Conservation (phyloP, 2,113 vertebrate genomes). For the Tylochromis polylepis region DNA sequence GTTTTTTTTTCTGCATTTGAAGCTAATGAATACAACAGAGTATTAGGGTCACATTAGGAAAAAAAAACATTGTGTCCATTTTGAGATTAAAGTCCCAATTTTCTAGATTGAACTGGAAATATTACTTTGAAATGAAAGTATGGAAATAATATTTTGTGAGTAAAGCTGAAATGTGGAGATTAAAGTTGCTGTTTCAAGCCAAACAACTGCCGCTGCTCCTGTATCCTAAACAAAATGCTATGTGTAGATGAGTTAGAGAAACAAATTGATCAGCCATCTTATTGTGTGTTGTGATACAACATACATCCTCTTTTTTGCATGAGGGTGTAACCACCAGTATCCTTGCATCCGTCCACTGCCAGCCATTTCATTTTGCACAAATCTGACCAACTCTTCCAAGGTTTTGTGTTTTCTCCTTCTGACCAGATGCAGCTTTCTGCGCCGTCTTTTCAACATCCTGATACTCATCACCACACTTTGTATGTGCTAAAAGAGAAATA, state of each 20-base stretch:
- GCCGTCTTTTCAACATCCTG: background rate
- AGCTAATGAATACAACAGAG: background rate
- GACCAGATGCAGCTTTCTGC: background rate
- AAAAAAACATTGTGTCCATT: background rate
- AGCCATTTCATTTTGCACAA: accelerated
- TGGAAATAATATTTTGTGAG: background rate
- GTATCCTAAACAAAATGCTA: accelerated
- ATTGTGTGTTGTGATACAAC: background rate
- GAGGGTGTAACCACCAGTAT: background rate
- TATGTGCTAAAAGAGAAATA: background rate
- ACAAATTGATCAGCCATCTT: background rate
- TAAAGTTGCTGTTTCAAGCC: background rate
- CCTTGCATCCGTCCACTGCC: accelerated
- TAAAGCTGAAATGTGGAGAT: background rate
- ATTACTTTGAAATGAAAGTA: accelerated
- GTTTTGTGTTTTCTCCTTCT: background rate
- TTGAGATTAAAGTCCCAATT: background rate
- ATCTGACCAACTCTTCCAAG: background rate
- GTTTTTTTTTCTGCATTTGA: background rate
- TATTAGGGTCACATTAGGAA: background rate
- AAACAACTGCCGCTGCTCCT: background rate
- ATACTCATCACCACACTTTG: background rate
- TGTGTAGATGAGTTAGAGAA: background rate
- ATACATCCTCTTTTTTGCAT: background rate
- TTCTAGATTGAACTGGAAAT: background rate